Evolutionary conservation across 2,797 vertebrate species (phyloP).

Genomic region (Choloepus didactylus): DNA sequence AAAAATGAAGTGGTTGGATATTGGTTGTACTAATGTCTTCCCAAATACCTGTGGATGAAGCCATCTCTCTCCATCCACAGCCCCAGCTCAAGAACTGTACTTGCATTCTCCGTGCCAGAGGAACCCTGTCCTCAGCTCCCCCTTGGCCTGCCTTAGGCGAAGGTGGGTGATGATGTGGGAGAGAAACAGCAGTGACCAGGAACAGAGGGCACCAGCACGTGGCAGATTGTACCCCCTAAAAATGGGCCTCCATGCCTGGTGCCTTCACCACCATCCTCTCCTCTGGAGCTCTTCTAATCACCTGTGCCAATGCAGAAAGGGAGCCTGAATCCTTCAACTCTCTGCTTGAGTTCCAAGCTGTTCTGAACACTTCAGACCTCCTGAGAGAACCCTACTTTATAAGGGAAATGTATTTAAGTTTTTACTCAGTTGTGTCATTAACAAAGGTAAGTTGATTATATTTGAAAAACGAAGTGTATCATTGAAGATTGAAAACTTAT

Average conservation of each 20-base stretch:
- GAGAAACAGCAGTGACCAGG: not conserved
- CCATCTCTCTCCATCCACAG: not conserved
- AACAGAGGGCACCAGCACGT: not conserved
- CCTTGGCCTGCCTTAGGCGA: not conserved
- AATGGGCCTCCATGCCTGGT: accelerated
- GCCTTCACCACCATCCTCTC: not conserved
- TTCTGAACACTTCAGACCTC: not conserved
- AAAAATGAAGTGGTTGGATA: not conserved
- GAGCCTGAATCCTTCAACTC: not conserved
- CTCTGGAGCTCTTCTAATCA: not conserved
- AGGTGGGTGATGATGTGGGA: not conserved
- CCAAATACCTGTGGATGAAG: not conserved
- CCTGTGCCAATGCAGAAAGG: not conserved
- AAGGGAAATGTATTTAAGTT: not conserved
- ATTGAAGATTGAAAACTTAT: constrained; percentile 41
- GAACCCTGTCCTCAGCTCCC: not conserved
- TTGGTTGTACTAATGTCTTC: not conserved
- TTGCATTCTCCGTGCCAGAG: not conserved
- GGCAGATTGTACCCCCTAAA: not conserved
- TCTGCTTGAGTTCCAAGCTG: not conserved
- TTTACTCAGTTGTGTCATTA: constrained; percentile 49
- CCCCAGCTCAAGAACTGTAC: not conserved
- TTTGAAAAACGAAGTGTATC: not conserved
- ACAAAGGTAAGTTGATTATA: not conserved
- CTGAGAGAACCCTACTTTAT: not conserved